These are phyloP conservation scores for Parapristionchus giblindavisi DNA, from an alignment of 2,888 invertebrate species.

Conservation along the genomic window DNA sequence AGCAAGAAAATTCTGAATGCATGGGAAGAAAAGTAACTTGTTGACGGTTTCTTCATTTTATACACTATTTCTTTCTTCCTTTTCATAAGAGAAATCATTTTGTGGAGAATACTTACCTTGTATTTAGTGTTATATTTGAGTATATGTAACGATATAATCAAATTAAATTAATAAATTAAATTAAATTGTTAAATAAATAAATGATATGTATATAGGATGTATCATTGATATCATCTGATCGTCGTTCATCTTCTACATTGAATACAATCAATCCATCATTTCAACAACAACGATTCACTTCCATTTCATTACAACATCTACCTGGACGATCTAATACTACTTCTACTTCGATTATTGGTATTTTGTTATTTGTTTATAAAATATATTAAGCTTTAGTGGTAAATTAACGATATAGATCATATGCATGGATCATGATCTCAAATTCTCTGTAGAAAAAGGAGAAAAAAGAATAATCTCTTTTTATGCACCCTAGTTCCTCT, in stretches of 20 bases:
- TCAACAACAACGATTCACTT: slow-evolving; percentile 32
- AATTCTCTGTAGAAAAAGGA: not conserved
- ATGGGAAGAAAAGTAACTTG: no score
- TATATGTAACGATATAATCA: no score
- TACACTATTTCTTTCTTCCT: no score
- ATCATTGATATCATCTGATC: slow-evolving; percentile 20
- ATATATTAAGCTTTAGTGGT: not conserved
- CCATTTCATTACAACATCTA: slow-evolving; percentile 19
- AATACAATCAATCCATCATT: not conserved
- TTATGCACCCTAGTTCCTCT: not conserved
- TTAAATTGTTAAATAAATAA: no score
- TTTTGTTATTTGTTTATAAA: not conserved
- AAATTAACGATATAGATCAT: not conserved
- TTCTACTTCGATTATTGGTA: slow-evolving; percentile 12
- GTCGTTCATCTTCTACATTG: not conserved
- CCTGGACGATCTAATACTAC: not conserved
- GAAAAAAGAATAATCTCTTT: not conserved
- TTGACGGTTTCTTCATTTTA: no score
- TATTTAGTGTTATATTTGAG: no score
- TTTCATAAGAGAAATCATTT: no score
- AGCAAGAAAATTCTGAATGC: no score
- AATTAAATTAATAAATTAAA: no score
- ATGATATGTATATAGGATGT: no score
- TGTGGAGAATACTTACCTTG: no score
- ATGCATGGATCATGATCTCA: not conserved